Evolutionary conservation across 1,140 invertebrate species (phyloP), one percentile per base, ranked within the genome.

Genomic region (Sogatella furcifera): DNA sequence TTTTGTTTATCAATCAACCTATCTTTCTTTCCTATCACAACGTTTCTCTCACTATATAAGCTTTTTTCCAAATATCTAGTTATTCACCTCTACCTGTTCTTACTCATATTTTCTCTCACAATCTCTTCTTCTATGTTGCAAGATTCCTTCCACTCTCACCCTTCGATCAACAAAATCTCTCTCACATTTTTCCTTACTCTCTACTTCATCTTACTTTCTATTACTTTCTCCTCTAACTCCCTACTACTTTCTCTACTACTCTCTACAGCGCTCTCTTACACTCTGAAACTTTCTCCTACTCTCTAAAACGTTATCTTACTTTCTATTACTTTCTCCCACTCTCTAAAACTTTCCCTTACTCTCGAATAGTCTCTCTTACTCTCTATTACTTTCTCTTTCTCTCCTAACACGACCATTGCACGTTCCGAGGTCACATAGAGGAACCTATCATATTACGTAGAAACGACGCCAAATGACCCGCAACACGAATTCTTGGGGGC

Each of bases 141-240:
- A n/a, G n/a, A n/a, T n/a, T n/a, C n/a, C n/a, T 52, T 28, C 15
- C 42, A 19, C 22, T 28, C 54, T 28, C n/a, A 19, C 13, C 28
- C 54, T 34, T 24, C 46, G 5, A 6, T 14, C 21, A n/a, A 8
- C 21, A 28, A 34, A 61, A 55, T 64, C 62, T 54, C 66, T 64
- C 64, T 61, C 57, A 62, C 60, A 61, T 54, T 62, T 62, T 65
- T 60, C 63, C 52, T 59, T 55, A 14, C 31, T 52, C 34, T 24
- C 54, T 43, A 13, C 46, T 22, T 53, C 15, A 31, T 41, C 31
- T 10, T 14, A 17, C n/a, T 17, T 56, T 63, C 43, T 38, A 10
- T 52, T 38, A 22, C 54, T 43, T 17, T 43, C 34, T 53, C 15
- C 43, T 41, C 31, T 10, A 17, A 17, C n/a, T 17, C 58, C 61